A percentile compares a stretch with the other conserved stretches of the same genome.
These are phyloP conservation scores for Charaxes varanes DNA, from an alignment of 1,140 invertebrate genomes.

Conservation along the genomic window DNA sequence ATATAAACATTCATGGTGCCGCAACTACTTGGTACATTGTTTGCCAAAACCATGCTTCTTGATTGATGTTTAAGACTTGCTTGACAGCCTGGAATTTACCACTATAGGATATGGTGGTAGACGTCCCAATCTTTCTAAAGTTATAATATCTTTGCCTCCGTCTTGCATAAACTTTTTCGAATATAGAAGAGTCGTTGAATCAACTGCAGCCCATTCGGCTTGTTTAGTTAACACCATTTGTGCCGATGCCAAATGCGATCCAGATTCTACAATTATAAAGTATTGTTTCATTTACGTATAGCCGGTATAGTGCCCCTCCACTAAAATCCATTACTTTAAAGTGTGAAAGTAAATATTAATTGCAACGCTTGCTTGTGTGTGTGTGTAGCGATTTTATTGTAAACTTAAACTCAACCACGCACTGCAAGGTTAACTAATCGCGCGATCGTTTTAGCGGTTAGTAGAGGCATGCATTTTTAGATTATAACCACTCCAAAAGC, in stretches of 20 bases:
- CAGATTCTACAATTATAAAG: slow-evolving; percentile 61
- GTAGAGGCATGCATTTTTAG: not conserved
- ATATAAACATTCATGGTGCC: no score
- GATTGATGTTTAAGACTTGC: slow-evolving; percentile 41
- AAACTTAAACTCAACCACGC: no score
- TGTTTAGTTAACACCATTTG: slow-evolving; percentile 77
- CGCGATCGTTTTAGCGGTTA: slow-evolving; percentile 3
- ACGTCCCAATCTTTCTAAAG: slow-evolving; percentile 76
- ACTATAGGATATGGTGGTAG: slow-evolving; percentile 78
- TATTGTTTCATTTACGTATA: not conserved
- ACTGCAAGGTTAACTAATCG: no score
- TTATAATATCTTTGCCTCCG: slow-evolving; percentile 72
- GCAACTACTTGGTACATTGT: no score
- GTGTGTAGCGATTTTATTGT: no score
- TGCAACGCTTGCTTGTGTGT: no score
- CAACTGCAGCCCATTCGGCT: slow-evolving; percentile 78
- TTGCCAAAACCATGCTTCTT: no score
- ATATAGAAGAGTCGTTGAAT: slow-evolving; percentile 75
- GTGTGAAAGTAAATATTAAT: no score
- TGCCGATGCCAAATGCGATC: slow-evolving; percentile 77
- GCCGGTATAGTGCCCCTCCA: no score
- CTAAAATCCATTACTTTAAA: no score
- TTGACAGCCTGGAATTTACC: slow-evolving; percentile 72
- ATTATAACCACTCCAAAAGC: not conserved
- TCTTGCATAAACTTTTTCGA: slow-evolving; percentile 76